A percentile compares a stretch with the other conserved stretches of the same genome.
Evolutionary conservation across 2,888 invertebrate genomes (phyloP).

Genomic region (Rhagium mordax): DNA sequence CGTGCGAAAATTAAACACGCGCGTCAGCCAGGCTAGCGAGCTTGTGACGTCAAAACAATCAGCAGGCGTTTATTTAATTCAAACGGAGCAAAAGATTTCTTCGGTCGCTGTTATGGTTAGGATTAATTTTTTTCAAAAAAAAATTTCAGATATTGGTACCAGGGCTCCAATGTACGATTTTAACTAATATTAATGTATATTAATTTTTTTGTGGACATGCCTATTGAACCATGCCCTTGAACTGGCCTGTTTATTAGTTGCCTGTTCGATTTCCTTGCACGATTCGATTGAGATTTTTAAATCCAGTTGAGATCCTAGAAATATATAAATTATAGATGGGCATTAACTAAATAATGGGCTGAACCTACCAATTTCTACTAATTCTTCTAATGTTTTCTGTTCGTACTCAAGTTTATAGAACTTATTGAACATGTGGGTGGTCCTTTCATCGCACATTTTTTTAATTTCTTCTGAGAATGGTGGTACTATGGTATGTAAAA

Average conservation of each 20-base stretch:
- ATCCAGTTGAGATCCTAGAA: slow-evolving; percentile 17
- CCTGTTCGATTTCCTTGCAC: neutral
- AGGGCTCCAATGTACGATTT: too few species aligned
- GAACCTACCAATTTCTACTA: slow-evolving; percentile 11
- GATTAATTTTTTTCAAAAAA: too few species aligned
- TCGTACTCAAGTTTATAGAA: slow-evolving; percentile 3
- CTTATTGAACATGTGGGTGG: neutral
- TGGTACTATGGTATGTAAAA: neutral
- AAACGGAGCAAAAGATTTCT: too few species aligned
- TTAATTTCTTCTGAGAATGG: neutral
- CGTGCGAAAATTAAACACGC: too few species aligned
- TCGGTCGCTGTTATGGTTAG: too few species aligned
- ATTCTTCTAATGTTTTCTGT: slow-evolving; percentile 24
- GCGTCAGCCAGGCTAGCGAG: too few species aligned
- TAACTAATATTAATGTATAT: too few species aligned
- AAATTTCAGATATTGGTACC: too few species aligned
- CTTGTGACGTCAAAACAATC: too few species aligned
- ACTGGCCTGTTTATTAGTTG: neutral
- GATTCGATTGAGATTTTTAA: slow-evolving; percentile 8
- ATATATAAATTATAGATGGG: neutral
- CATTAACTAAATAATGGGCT: neutral
- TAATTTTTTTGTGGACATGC: too few species aligned
- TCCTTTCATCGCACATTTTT: neutral
- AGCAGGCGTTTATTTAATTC: too few species aligned
- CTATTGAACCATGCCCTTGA: slow-evolving; percentile 20